Percentiles rank a stretch among this genome's conserved stretches.
These are phyloP conservation scores for Sebastes minor DNA, from an alignment of 2,797 vertebrate species.

Conservation along the genomic window DNA sequence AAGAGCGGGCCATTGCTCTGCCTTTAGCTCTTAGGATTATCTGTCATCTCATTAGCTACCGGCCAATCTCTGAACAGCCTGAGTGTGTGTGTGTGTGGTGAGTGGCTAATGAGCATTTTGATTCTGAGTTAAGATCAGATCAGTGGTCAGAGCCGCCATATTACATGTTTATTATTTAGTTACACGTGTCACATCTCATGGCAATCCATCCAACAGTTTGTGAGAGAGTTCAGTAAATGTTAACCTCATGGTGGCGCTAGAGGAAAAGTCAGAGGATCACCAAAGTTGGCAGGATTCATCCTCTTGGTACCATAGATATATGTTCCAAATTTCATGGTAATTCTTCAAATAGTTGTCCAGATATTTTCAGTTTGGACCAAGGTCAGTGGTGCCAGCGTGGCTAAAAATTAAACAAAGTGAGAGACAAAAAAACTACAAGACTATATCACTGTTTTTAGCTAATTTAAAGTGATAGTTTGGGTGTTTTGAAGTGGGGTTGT, in stretches of 20 bases:
- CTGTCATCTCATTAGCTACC: slow-evolving; percentile 76
- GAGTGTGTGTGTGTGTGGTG: slow-evolving; percentile 10
- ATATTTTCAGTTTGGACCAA: neutral
- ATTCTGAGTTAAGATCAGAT: slow-evolving; percentile 39
- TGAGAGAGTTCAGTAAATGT: neutral
- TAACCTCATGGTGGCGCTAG: neutral
- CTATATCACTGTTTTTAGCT: too few relatives aligned
- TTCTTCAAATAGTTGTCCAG: neutral
- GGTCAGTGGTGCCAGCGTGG: too few relatives aligned
- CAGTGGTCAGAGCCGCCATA: slow-evolving; percentile 17
- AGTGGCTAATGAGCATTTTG: slow-evolving; percentile 47
- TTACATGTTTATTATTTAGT: neutral
- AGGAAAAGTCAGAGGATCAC: neutral
- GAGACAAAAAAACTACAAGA: neutral
- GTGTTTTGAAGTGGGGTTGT: too few relatives aligned
- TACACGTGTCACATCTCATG: neutral
- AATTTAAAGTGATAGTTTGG: too few relatives aligned
- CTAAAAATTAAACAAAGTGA: neutral
- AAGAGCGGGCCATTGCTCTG: slow-evolving; percentile 28
- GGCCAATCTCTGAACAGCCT: slow-evolving; percentile 61
- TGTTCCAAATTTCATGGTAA: neutral
- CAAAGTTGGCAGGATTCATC: neutral
- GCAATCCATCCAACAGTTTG: neutral
- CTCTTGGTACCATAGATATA: neutral
- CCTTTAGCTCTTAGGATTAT: slow-evolving; percentile 72